Percentiles rank a stretch among this genome's conserved stretches.
Evolutionary conservation across 2,113 vertebrate species (phyloP).

Genomic region (Lophotis ruficrista): DNA sequence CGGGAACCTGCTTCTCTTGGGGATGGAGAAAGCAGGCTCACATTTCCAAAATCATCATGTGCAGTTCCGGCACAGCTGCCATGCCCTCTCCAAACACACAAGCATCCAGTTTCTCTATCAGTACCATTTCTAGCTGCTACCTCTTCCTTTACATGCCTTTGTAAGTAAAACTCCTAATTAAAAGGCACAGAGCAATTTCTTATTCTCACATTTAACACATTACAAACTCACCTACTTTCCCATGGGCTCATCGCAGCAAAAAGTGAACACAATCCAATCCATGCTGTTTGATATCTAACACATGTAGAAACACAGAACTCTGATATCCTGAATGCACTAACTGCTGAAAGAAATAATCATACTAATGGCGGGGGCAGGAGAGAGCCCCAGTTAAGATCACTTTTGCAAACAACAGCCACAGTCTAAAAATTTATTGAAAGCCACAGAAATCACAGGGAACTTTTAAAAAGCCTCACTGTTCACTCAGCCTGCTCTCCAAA

Average conservation of each 20-base stretch:
- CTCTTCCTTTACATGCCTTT: neutral
- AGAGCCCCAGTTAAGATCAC: neutral
- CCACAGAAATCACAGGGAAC: neutral
- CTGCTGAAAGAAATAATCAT: neutral
- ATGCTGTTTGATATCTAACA: neutral
- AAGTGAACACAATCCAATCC: neutral
- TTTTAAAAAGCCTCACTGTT: neutral
- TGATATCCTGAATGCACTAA: neutral
- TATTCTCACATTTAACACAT: neutral
- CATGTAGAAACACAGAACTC: neutral
- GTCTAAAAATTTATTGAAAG: neutral
- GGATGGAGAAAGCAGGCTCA: neutral
- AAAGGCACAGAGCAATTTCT: neutral
- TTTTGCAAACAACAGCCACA: neutral
- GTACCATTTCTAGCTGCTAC: neutral
- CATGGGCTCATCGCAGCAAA: neutral
- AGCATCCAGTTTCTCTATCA: neutral
- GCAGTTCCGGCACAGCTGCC: neutral
- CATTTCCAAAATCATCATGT: accelerated
- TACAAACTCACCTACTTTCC: neutral
- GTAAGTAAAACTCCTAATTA: neutral
- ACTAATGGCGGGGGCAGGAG: neutral
- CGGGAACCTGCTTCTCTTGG: neutral
- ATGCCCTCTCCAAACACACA: neutral
- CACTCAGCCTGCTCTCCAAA: neutral